Evolutionary conservation across 2,113 vertebrate genomes (phyloP).

Genomic region (Dasypus novemcinctus): DNA sequence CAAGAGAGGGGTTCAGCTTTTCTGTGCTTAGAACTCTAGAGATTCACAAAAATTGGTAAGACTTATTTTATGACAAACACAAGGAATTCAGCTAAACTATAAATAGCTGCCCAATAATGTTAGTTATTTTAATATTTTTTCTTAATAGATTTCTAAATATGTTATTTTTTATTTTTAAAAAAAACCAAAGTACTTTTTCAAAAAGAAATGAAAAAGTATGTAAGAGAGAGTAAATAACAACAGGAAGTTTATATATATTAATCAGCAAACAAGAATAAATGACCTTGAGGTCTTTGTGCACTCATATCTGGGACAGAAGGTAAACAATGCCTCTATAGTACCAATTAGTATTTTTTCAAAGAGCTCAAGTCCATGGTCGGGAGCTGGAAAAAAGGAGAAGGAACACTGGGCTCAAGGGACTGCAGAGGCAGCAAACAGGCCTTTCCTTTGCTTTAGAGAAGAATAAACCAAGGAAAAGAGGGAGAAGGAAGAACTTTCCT

Average conservation of each 20-base stretch:
- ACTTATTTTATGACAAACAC: not conserved
- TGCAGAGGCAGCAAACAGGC: not conserved
- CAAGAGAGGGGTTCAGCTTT: not conserved
- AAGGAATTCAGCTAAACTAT: slow-evolving; percentile 19
- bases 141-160: not conserved
- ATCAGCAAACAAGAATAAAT: not conserved
- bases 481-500: not conserved
- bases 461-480: not conserved
- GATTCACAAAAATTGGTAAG: not conserved
- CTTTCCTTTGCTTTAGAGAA: not conserved
- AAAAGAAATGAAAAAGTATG: not conserved
- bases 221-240: not conserved
- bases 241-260: not conserved
- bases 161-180: not conserved
- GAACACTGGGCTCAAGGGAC: not conserved
- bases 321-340: not conserved
- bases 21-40: not conserved
- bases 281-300: not conserved
- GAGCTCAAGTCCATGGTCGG: not conserved
- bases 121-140: not conserved
- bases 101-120: not conserved
- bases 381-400: not conserved
- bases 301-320: not conserved
- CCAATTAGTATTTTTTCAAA: not conserved
- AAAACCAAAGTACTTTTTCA: not conserved